These are phyloP conservation scores for Agriopis leucophaearia DNA, from an alignment of 2,888 invertebrate genomes.

Conservation along the genomic window DNA sequence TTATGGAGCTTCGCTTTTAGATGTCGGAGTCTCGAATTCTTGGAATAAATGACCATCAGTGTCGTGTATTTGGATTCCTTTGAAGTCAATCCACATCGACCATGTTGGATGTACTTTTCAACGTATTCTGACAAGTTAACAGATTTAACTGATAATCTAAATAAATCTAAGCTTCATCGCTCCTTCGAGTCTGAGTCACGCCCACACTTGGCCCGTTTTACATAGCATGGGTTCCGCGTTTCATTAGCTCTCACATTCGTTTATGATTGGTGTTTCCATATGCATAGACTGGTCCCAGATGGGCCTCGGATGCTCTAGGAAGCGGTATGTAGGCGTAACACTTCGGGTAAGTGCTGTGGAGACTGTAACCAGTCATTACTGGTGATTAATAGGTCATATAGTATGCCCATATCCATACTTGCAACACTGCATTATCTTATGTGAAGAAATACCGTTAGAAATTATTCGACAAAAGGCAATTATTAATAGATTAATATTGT, in stretches of 20 bases:
- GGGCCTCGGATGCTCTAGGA: constrained; percentile 46
- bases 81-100: constrained; percentile 11
- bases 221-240: constrained; percentile 66
- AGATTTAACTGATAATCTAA: constrained; percentile 16
- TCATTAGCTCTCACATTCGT: constrained; percentile 70
- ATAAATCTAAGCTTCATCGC: constrained; percentile 26
- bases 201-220: constrained; percentile 59
- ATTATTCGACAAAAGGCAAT: background rate
- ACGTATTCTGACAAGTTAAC: constrained; percentile 5
- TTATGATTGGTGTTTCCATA: constrained; percentile 66
- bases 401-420: background rate
- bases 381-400: constrained; percentile 3
- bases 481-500: background rate
- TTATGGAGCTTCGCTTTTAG: constrained; percentile 24
- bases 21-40: constrained; percentile 14
- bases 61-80: constrained; percentile 14
- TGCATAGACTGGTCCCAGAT: constrained; percentile 53
- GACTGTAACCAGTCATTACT: constrained; percentile 1
- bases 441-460: background rate
- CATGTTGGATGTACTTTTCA: background rate
- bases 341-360: constrained; percentile 23
- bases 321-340: constrained; percentile 45
- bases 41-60: constrained; percentile 10
- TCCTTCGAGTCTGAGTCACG: constrained; percentile 33
- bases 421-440: background rate